These are phyloP conservation scores for Menidia beryllina DNA, from an alignment of 2,113 vertebrate genomes.

Conservation along the genomic window DNA sequence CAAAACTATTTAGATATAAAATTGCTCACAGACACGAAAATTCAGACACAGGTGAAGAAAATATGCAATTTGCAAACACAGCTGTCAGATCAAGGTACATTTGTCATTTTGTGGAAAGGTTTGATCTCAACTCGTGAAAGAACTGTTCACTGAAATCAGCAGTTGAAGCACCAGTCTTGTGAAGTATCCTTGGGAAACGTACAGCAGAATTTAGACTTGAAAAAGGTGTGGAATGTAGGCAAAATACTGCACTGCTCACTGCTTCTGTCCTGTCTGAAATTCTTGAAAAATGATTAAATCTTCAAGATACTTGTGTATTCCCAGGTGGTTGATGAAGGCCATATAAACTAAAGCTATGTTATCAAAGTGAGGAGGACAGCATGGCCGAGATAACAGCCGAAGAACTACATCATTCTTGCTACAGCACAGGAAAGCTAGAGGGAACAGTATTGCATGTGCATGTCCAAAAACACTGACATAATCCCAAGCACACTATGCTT, in stretches of 20 bases:
- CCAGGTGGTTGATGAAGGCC: constrained; percentile 37
- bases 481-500: constrained; percentile 19
- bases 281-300: constrained; percentile 18
- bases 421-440: neutral
- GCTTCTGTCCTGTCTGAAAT: neutral
- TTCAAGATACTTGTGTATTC: constrained; percentile 10
- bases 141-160: too few species aligned
- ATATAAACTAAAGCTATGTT: constrained; percentile 15
- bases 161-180: too few species aligned
- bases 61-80: too few species aligned
- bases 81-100: too few species aligned
- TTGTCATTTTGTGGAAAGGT: too few species aligned
- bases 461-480: neutral
- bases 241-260: neutral
- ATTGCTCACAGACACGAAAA: neutral
- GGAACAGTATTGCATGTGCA: neutral
- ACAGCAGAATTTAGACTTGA: neutral
- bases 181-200: too few species aligned
- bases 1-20: too few species aligned
- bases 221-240: neutral
- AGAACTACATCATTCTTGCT: constrained; percentile 12
- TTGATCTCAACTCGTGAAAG: too few species aligned
- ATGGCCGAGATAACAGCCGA: constrained; percentile 23
- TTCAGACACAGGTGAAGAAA: neutral
- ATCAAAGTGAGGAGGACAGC: neutral